Evolutionary conservation across 2,113 vertebrate genomes (phyloP), one percentile per base, ranked within the genome.

Genomic region (Telmatochromis sp.): DNA sequence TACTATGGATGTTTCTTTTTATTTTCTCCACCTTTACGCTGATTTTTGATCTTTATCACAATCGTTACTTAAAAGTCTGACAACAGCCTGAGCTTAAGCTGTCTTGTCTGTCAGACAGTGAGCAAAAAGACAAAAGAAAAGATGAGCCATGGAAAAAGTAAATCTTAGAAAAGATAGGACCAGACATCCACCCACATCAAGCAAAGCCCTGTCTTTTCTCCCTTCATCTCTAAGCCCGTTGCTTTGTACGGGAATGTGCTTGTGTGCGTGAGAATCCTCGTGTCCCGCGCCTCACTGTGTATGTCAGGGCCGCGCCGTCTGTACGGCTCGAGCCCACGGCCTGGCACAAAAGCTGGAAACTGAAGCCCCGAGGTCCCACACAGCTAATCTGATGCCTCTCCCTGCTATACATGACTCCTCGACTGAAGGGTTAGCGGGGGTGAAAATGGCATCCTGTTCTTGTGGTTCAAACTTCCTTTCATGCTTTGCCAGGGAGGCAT

Each of bases 261-360:
- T 15, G 78, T 26, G 83, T 86, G 88, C 51, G 45, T 92, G 93
- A 82, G 89, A 85, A 90, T 90, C 83, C 90, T 60, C 3, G 55
- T 28, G 88, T 51, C 87, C 85, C 28, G 68, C 51, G 26, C 53
- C 91, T 70, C 42, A 86, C 88, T 82, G 89, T 4, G 86, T 57
- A 58, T 83, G 91, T 90, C 91, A 58, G 75, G 83, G 88, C 81
- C 54, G 5, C 84, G 92, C 21, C 45, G 90, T 88, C 89, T 87
- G 85, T 82, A 80, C 88, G 57, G 87, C 88, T 80, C 42, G 47
- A 85, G 86, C 78, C 91, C 83, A 73, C 83, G 45, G 88, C 84
- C 90, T 93, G 93, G 92, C 93, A 91, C 68, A 37, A 85, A 87
- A 87, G 83, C 90, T 95, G 90, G 91, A 93, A 94, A 95, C 93